phyloP scores from a whole-genome alignment of 2,113 vertebrate genomes.

The Oostethus manadensis region DNA sequence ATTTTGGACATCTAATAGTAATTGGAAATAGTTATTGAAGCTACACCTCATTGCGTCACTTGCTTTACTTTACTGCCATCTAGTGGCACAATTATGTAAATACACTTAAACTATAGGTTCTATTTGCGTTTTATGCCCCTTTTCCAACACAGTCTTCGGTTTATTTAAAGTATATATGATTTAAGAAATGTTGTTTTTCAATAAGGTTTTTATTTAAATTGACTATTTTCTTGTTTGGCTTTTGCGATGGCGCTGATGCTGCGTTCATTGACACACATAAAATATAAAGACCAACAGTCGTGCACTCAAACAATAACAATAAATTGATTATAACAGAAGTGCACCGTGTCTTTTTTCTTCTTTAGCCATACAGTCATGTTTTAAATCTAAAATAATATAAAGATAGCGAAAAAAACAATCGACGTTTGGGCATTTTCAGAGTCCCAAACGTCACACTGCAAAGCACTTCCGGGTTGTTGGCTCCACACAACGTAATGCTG shows the following conservation, averaged over 20 bases:
- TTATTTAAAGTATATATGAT: background rate
- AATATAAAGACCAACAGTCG: background rate
- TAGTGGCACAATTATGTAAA: conserved; percentile 23
- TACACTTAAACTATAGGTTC: background rate
- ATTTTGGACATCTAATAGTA: too few species aligned
- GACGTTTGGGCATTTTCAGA: too few species aligned
- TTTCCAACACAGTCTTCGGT: too few species aligned
- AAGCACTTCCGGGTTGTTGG: background rate
- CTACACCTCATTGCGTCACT: background rate
- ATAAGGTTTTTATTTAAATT: background rate
- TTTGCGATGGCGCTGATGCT: background rate
- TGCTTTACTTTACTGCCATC: conserved; percentile 35
- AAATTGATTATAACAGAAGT: background rate
- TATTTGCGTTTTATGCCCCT: too few species aligned
- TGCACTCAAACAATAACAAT: background rate
- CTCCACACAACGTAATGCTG: background rate
- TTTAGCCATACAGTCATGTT: background rate
- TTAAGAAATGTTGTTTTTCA: background rate
- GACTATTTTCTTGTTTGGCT: too few species aligned
- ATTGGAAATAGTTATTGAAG: too few species aligned
- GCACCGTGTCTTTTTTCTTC: background rate
- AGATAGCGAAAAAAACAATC: background rate
- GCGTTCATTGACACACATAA: background rate
- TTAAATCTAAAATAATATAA: background rate
- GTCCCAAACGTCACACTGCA: background rate